A percentile compares a stretch with the other conserved stretches of the same genome.
Evolutionary conservation across 1,140 invertebrate species (phyloP).

Genomic region (Diabrotica undecimpunctata): DNA sequence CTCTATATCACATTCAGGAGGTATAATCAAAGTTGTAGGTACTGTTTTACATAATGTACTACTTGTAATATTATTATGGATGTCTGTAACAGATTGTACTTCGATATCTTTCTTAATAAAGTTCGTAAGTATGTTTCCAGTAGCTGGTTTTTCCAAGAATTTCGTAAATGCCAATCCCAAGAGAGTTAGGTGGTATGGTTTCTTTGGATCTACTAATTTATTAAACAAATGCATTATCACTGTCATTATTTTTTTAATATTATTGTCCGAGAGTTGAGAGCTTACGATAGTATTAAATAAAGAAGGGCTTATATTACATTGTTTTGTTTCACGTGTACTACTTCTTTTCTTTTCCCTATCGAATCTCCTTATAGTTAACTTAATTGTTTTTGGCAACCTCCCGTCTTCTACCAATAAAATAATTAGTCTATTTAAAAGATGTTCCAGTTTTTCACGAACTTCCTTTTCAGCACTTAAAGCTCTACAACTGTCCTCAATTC

Average conservation of each 20-base stretch:
- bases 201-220: slow-evolving; percentile 65
- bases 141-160: slow-evolving; percentile 65
- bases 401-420: slow-evolving; percentile 71
- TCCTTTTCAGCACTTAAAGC: slow-evolving; percentile 66
- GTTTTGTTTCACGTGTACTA: slow-evolving; percentile 64
- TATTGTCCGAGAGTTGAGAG: slow-evolving; percentile 52
- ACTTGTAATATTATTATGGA: slow-evolving; percentile 51
- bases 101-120: slow-evolving; percentile 67
- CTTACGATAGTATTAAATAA: slow-evolving; percentile 56
- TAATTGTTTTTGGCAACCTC: slow-evolving; percentile 67
- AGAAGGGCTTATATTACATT: slow-evolving; percentile 64
- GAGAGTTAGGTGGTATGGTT: slow-evolving; percentile 73
- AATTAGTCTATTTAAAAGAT: slow-evolving; percentile 63
- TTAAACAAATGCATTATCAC: slow-evolving; percentile 71
- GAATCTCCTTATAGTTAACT: slow-evolving; percentile 67
- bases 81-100: slow-evolving; percentile 65
- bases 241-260: slow-evolving; percentile 63
- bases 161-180: slow-evolving; percentile 75
- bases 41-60: slow-evolving; percentile 16
- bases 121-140: slow-evolving; percentile 64
- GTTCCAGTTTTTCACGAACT: slow-evolving; percentile 63
- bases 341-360: slow-evolving; percentile 57
- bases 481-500: slow-evolving; percentile 67
- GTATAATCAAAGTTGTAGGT: slow-evolving; percentile 47
- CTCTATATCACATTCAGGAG: slow-evolving; percentile 58